Conservation (phyloP, 23 tunicate genomes). For the Phallusia fumigata region DNA sequence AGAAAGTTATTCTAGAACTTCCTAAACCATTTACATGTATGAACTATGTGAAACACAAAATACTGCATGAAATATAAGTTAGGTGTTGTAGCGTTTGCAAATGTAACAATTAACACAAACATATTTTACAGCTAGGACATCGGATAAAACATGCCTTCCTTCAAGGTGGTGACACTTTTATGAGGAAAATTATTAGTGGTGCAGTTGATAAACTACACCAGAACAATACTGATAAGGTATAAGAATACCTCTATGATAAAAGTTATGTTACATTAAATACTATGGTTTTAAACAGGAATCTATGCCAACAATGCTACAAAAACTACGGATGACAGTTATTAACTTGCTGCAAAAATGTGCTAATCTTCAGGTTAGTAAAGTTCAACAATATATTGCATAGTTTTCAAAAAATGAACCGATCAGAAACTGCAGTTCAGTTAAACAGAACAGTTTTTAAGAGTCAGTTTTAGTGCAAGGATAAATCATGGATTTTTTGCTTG, state of each 20-base stretch:
- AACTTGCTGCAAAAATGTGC: neutral
- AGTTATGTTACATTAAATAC: neutral
- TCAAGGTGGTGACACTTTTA: constrained; percentile 84
- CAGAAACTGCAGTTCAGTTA: neutral
- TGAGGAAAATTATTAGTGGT: constrained; percentile 54
- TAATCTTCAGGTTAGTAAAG: neutral
- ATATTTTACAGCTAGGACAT: constrained; percentile 42
- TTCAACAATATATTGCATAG: neutral
- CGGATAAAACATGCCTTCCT: constrained; percentile 75
- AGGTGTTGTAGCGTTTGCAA: too few relatives aligned
- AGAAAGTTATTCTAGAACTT: too few relatives aligned
- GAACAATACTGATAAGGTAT: constrained; percentile 25
- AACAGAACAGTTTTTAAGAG: neutral
- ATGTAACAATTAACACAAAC: neutral
- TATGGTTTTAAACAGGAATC: neutral
- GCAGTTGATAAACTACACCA: constrained; percentile 42
- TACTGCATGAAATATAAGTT: too few relatives aligned
- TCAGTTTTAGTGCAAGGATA: neutral
- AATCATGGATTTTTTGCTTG: neutral
- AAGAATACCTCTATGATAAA: neutral
- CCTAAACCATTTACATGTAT: too few relatives aligned
- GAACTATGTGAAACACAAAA: too few relatives aligned
- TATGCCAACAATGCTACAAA: neutral
- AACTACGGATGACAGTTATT: neutral
- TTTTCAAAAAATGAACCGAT: neutral